Percentiles rank a stretch among this genome's conserved stretches.
Conservation (phyloP, 2,113 vertebrate species). For the Castor canadensis region DNA sequence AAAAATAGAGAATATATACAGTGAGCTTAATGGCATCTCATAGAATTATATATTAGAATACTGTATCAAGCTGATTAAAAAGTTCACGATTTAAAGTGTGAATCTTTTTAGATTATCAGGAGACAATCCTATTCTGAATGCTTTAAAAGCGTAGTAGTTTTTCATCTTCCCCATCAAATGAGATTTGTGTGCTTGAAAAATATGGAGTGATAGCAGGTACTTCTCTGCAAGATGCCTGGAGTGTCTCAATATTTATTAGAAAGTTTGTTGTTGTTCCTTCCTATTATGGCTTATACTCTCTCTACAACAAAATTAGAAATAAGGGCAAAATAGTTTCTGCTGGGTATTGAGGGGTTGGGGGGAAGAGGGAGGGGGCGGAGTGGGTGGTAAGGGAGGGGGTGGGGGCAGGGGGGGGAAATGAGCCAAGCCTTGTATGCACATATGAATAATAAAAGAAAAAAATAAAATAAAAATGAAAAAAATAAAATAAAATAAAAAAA, state of each 20-base stretch:
- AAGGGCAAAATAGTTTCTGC: too few relatives aligned
- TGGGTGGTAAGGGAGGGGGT: too few relatives aligned
- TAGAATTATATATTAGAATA: neutral
- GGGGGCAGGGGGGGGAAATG: too few relatives aligned
- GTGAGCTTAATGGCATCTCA: neutral
- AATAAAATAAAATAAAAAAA: too few relatives aligned
- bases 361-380: too few relatives aligned
- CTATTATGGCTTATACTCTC: too few relatives aligned
- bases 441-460: too few relatives aligned
- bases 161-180: neutral
- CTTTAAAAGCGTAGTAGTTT: neutral
- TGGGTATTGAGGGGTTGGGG: too few relatives aligned
- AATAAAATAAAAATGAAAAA: too few relatives aligned
- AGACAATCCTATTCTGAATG: neutral
- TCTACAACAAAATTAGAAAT: too few relatives aligned
- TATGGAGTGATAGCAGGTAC: neutral
- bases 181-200: slow-evolving; percentile 7
- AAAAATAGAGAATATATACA: slow-evolving; percentile 74
- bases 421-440: too few relatives aligned
- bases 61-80: neutral
- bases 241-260: neutral
- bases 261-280: too few relatives aligned
- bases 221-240: neutral
- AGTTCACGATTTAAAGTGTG: neutral
- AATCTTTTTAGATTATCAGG: neutral